A percentile compares a stretch with the other conserved stretches of the same genome.
These are phyloP conservation scores for Nephotettix cincticeps DNA, from an alignment of 1,140 invertebrate species.

Conservation along the genomic window DNA sequence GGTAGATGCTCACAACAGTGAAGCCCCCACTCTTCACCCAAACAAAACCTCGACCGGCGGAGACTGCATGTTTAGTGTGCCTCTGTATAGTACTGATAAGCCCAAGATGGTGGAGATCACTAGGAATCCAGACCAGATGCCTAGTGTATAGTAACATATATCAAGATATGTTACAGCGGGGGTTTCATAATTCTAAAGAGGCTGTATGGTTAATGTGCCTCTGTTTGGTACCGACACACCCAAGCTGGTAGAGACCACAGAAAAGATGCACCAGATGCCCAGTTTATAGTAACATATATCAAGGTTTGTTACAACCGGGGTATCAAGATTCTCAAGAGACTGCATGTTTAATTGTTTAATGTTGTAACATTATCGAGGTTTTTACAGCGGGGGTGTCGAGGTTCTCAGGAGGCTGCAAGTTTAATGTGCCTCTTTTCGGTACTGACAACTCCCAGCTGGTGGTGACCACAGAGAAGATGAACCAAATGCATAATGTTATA, in stretches of 20 bases:
- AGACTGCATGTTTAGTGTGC: conserved; percentile 91
- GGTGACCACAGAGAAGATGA: conserved; percentile 74
- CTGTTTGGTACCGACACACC: conserved; percentile 76
- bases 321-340: too few species aligned
- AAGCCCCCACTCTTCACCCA: too few species aligned
- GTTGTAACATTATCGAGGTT: too few species aligned
- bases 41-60: too few species aligned
- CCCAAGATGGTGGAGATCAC: conserved; percentile 67
- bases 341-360: too few species aligned
- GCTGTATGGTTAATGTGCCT: conserved; percentile 91
- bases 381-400: conserved; percentile 83
- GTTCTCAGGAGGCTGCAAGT: conserved; percentile 92
- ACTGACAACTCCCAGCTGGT: conserved; percentile 66
- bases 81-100: conserved; percentile 78
- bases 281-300: too few species aligned
- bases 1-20: too few species aligned
- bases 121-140: too few species aligned
- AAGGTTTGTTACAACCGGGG: too few species aligned
- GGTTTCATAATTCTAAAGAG: conserved; percentile 93
- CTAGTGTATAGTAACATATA: too few species aligned
- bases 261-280: too few species aligned
- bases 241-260: conserved; percentile 71
- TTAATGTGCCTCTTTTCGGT: conserved; percentile 91
- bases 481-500: too few species aligned
- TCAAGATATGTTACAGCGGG: conserved; percentile 67